phyloP scores from a whole-genome alignment of 2,113 vertebrate species.

The Thermophis baileyi region DNA sequence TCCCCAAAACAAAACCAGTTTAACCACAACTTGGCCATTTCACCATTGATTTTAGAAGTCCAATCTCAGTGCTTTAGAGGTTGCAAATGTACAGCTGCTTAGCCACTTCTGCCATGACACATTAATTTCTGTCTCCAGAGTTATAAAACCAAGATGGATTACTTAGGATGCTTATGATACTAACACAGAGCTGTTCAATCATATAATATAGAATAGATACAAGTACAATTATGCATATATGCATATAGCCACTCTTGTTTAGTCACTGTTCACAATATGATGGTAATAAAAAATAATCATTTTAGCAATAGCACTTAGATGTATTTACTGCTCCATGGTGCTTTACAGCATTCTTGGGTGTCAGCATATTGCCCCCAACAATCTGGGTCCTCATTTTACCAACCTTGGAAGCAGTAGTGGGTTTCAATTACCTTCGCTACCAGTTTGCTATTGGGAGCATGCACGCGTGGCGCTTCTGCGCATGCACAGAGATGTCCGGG shows the following conservation, averaged over 20 bases:
- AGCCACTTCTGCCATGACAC: neutral
- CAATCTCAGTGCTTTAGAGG: too few relatives aligned
- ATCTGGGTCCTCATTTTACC: too few relatives aligned
- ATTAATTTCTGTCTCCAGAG: neutral
- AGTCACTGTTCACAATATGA: neutral
- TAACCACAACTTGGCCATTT: neutral
- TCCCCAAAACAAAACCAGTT: neutral
- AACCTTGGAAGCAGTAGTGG: too few relatives aligned
- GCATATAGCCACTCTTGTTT: neutral
- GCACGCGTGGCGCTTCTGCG: too few relatives aligned
- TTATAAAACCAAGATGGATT: neutral
- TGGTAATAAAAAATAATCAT: neutral
- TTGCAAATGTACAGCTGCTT: neutral
- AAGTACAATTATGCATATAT: neutral
- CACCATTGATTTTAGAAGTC: too few relatives aligned
- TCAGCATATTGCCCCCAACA: too few relatives aligned
- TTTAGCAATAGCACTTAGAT: too few relatives aligned
- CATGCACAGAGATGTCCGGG: too few relatives aligned
- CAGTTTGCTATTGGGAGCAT: too few relatives aligned
- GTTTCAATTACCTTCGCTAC: too few relatives aligned
- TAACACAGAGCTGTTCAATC: neutral
- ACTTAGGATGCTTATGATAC: neutral
- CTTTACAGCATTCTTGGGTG: too few relatives aligned
- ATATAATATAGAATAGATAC: neutral
- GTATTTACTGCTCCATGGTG: too few relatives aligned